phyloP scores from a whole-genome alignment of 1,140 invertebrate species.

The Schlechtendalia chinensis region DNA sequence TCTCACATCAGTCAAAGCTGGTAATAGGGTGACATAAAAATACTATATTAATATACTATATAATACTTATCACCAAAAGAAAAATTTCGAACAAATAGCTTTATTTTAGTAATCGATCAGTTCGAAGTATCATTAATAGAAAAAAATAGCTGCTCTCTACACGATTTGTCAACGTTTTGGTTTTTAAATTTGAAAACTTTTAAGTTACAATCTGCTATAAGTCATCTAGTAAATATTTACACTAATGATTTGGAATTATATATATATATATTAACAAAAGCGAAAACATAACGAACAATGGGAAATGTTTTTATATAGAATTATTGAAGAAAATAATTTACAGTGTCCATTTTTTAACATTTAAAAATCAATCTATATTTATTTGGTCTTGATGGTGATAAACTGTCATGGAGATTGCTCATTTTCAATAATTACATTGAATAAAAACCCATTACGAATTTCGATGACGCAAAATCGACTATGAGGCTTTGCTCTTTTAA shows the following conservation, averaged over 20 bases:
- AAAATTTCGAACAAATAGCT: too few species aligned
- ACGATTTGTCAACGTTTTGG: too few species aligned
- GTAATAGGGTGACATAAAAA: too few species aligned
- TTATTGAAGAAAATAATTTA: conserved; percentile 2
- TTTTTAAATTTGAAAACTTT: too few species aligned
- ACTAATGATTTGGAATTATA: not conserved
- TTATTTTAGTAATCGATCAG: too few species aligned
- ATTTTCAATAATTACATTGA: not conserved
- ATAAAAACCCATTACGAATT: not conserved
- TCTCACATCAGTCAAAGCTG: too few species aligned
- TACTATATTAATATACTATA: too few species aligned
- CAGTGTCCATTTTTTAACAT: not conserved
- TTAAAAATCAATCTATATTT: not conserved
- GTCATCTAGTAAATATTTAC: not conserved
- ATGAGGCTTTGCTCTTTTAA: not conserved
- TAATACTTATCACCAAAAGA: too few species aligned
- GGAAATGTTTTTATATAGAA: not conserved
- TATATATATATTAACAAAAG: not conserved
- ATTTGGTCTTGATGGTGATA: conserved; percentile 5
- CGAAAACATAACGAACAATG: not conserved
- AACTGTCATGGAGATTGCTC: not conserved
- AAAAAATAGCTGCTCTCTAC: too few species aligned
- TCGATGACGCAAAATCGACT: not conserved
- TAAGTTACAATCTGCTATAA: not conserved
- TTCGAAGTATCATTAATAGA: too few species aligned